Evolutionary conservation across 2,888 invertebrate genomes (phyloP), one percentile per base, ranked within the genome.

Genomic region (Girardia tigrina): DNA sequence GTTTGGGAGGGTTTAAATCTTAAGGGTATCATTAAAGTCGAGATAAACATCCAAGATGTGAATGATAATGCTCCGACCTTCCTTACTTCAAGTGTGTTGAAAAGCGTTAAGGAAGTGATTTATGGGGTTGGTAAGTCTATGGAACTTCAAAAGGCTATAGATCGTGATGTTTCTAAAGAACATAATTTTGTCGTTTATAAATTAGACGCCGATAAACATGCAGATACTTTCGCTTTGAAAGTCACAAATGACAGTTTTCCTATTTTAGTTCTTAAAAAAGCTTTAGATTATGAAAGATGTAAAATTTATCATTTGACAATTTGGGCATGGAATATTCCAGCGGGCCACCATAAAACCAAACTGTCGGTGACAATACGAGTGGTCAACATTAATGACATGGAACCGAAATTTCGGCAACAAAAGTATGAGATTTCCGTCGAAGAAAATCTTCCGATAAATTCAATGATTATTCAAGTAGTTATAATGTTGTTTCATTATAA

Each of bases 91-190:
- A 56, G 56, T 56, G 23, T 56, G n/a, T 56, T 56, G 56, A 56
- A 56, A 56, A 56, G 56, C 23, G 56, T 56, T 6, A 56, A 56
- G 23, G 56, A 56, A 56, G 56, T 56, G 23, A 56, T 56, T 56
- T 56, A 56, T 56, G 56, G 56, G 4, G 56, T 56, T n/a, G 56
- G 56, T 20, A 56, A 56, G 23, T 56, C 56, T 12, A 4, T 56
- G 56, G 56, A 56, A n/a, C 56, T 56, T 16, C 56, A 56, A 56
- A 56, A 56, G 23, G 56, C 56, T 20, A 56, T 56, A 6, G 56
- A 56, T n/a, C 56, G 56, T 56, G 56, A 56, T 23, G 56, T 56
- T 56, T 56, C 56, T 12, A 56, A 56, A n/a, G 56, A 56, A 56
- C 56, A 56, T n/a, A 56, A 56, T 56, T 20, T 23, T 4, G 56